Evolutionary conservation across 2,888 invertebrate species (phyloP).

Genomic region (Drosophila bunnanda): DNA sequence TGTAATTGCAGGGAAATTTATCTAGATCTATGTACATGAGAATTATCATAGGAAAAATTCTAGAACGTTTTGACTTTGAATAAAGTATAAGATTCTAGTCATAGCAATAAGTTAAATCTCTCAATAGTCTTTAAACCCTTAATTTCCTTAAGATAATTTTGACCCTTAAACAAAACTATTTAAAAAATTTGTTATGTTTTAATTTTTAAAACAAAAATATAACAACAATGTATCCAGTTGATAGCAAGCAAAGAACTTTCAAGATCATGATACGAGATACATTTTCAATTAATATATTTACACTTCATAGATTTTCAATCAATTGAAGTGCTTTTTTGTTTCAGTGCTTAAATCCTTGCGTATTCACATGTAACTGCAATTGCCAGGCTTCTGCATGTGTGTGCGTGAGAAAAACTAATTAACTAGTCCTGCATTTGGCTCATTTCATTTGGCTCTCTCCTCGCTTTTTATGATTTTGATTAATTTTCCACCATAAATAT

Average conservation of each 20-base stretch:
- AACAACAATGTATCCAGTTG: too few species aligned
- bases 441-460: constrained; percentile 47
- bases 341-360: constrained; percentile 12
- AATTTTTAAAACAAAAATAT: too few species aligned
- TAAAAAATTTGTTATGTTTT: too few species aligned
- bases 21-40: background rate
- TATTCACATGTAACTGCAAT: constrained; percentile 31
- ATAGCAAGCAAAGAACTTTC: too few species aligned
- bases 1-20: background rate
- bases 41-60: too few species aligned
- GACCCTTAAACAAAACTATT: too few species aligned
- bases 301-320: background rate
- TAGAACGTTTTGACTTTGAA: background rate
- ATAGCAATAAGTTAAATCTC: too few species aligned
- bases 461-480: constrained; percentile 61
- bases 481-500: constrained; percentile 76
- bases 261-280: too few species aligned
- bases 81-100: too few species aligned
- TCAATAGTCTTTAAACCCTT: too few species aligned
- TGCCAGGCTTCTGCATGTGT: constrained; percentile 26
- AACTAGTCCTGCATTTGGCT: constrained; percentile 65
- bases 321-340: background rate
- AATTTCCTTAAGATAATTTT: too few species aligned
- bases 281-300: background rate
- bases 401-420: constrained; percentile 73